phyloP scores from a whole-genome alignment of 2,797 vertebrate genomes.

The Gila robusta region DNA sequence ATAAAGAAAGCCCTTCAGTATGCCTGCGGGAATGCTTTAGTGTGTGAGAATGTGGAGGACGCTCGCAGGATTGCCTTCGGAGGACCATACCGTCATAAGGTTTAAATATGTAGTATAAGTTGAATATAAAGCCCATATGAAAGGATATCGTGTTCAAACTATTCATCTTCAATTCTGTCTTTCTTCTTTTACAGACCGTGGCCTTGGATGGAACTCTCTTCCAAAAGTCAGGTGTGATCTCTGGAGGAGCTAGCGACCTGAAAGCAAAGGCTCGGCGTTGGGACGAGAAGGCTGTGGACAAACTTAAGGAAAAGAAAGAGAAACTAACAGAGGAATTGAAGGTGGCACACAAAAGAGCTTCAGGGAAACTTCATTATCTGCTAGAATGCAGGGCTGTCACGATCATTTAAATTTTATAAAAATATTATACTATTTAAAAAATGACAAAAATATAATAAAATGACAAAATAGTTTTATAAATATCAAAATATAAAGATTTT shows the following conservation, averaged over 20 bases:
- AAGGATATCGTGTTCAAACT: neutral
- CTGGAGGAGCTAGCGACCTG: conserved; percentile 94
- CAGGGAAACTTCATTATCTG: neutral
- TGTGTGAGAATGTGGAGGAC: conserved; percentile 96
- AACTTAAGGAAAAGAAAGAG: conserved; percentile 95
- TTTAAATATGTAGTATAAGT: conserved; percentile 50
- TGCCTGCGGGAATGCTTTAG: conserved; percentile 93
- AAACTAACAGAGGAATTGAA: conserved; percentile 94
- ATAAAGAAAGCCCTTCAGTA: conserved; percentile 98
- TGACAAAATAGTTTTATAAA: neutral
- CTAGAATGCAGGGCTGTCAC: neutral
- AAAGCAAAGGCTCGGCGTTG: conserved; percentile 95
- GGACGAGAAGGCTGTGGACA: conserved; percentile 97
- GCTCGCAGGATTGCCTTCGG: conserved; percentile 94
- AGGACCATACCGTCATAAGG: conserved; percentile 94
- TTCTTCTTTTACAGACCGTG: conserved; percentile 82
- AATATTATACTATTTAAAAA: neutral
- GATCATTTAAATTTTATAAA: neutral
- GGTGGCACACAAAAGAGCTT: conserved; percentile 69
- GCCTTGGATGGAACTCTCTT: conserved; percentile 93
- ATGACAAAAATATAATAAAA: neutral
- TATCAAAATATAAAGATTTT: neutral
- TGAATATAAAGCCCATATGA: neutral
- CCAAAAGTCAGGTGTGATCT: conserved; percentile 96
- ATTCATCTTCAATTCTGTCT: neutral